Conservation (phyloP, 2,113 vertebrate species). For the Trematocara macrostoma region DNA sequence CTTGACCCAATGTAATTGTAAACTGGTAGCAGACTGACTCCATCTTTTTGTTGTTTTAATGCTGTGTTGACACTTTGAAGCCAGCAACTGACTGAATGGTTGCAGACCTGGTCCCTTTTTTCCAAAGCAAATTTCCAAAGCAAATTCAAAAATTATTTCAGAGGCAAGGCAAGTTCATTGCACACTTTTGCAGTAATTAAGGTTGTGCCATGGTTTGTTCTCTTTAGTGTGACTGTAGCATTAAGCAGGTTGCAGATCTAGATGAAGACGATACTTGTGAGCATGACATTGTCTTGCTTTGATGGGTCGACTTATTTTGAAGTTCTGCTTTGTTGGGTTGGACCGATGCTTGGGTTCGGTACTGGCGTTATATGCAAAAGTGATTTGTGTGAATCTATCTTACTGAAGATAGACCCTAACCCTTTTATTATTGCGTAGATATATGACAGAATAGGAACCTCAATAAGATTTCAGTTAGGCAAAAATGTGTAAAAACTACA, state of each 20-base stretch:
- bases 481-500: background rate
- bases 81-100: background rate
- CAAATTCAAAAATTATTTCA: background rate
- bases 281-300: background rate
- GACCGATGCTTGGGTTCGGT: background rate
- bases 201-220: background rate
- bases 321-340: background rate
- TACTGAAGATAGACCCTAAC: background rate
- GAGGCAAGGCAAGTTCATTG: background rate
- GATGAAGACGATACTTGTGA: background rate
- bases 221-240: background rate
- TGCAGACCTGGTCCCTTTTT: background rate
- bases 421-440: background rate
- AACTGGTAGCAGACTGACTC: background rate
- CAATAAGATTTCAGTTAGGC: background rate
- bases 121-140: background rate
- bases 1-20: background rate
- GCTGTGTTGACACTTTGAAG: background rate
- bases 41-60: background rate
- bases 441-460: background rate
- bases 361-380: background rate
- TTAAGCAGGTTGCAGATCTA: background rate
- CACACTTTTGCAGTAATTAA: background rate
- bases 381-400: background rate
- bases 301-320: background rate